Evolutionary conservation across 2,113 vertebrate genomes (phyloP).

Genomic region (Oxyruncus cristatus): DNA sequence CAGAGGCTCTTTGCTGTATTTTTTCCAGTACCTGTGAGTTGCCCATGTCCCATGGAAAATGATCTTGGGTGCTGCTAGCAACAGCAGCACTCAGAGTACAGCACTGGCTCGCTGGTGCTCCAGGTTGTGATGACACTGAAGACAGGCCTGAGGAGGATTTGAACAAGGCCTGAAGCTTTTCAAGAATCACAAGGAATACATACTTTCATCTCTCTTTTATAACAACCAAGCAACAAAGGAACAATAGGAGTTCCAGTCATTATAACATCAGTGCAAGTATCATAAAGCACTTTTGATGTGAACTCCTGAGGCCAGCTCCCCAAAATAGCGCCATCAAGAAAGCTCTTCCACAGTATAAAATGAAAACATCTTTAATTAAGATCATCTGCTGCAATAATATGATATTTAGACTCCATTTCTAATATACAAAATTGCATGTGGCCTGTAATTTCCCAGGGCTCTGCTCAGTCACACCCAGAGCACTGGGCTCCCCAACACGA

Average conservation of each 20-base stretch:
- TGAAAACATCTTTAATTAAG: not conserved
- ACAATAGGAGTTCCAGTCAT: not conserved
- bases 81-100: not conserved
- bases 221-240: not conserved
- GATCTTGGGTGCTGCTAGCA: not conserved
- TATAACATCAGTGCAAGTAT: fast-evolving
- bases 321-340: not conserved
- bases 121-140: not conserved
- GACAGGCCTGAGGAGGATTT: not conserved
- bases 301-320: not conserved
- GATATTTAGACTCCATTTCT: not conserved
- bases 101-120: not conserved
- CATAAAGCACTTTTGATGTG: not conserved
- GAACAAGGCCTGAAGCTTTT: not conserved
- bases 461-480: not conserved
- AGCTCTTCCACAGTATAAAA: not conserved
- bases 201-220: not conserved
- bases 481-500: not conserved
- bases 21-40: not conserved
- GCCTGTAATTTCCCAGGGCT: not conserved
- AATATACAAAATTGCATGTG: not conserved
- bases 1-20: not conserved
- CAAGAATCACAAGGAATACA: not conserved
- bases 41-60: not conserved
- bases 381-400: not conserved